Base-by-base conservation (phyloP, 2,888 invertebrate genomes). In the Epicampocera succincta region DNA sequence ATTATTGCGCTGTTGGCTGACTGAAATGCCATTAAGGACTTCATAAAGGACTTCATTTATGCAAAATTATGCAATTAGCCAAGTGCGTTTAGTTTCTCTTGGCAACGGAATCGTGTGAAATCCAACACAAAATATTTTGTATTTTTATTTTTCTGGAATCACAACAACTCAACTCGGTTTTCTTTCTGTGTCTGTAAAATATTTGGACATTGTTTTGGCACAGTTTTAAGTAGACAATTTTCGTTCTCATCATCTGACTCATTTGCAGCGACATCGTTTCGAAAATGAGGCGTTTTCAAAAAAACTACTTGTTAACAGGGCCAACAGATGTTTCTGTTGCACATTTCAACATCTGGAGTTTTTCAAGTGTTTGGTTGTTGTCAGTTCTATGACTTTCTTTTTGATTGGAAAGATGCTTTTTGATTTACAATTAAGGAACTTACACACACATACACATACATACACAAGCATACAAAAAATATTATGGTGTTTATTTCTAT, bases 201-300 rank as follows among this genome's bases (percentile, higher is more conserved):
- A 29, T 44, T 65, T 65, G 5, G 42, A 54, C 38, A 63, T 38
- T 73, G 38, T 63, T 74, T 74, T 74, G 73, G 73, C 73, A 65
- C 54, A 25, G 5, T 38, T 44, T 9, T 21, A 15, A 65, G 44
- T 8, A 33, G 8, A 17, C 12, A 11, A 56, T 54, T 63, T 73
- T 13, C 1, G 9, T 38, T 54, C 25, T 21, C 17, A 56, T 46
- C 33, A 2, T 54, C 46, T 54, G 54, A 54, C 46, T 54, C 54
- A 65, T 73, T 73, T 63, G 21, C 52, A 38, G n/a, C 11, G 15
- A 33, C 21, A 38, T 33, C 44, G 21, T 33, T 63, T n/a, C 15
- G 1, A 12, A 44, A 38, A 21, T 21, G 12, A 4, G 2, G 21
- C 33, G 38, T 52, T 33, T 19, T 15, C n/a, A 48, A 15, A 19